A percentile compares a stretch with the other conserved stretches of the same genome.
Conservation (phyloP, 2,888 invertebrate genomes). For the Acleris sparsana region DNA sequence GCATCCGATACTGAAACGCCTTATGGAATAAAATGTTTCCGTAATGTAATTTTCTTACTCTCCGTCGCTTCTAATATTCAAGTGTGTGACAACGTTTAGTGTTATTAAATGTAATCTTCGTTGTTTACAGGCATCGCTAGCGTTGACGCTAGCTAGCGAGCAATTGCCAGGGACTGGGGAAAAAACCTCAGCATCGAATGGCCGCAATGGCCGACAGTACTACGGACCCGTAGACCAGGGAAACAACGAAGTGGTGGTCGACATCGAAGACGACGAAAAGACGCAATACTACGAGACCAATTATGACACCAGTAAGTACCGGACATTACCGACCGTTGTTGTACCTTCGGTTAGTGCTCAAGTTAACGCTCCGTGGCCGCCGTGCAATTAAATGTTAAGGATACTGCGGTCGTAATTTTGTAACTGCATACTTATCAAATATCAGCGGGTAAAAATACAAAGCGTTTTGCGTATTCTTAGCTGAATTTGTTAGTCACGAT, state of each 20-base stretch:
- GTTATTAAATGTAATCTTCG: constrained; percentile 32
- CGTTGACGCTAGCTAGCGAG: constrained; percentile 62
- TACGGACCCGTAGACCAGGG: constrained; percentile 50
- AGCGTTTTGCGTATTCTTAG: too few species aligned
- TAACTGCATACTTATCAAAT: background rate
- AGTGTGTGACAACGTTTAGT: background rate
- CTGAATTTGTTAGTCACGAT: too few species aligned
- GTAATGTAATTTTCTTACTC: constrained; percentile 14
- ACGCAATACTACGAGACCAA: constrained; percentile 90
- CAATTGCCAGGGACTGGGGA: constrained; percentile 44
- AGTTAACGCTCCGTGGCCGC: background rate
- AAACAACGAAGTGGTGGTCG: constrained; percentile 86
- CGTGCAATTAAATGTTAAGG: constrained; percentile 6
- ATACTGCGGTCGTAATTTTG: constrained; percentile 3
- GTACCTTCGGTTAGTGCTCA: too few species aligned
- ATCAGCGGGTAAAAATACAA: too few species aligned
- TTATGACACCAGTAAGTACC: constrained; percentile 87
- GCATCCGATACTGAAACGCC: constrained; percentile 15
- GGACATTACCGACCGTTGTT: background rate
- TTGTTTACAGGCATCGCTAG: constrained; percentile 69
- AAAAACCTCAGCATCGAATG: constrained; percentile 42
- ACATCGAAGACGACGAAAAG: constrained; percentile 88
- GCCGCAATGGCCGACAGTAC: constrained; percentile 55
- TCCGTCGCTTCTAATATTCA: constrained; percentile 1
- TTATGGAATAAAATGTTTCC: constrained; percentile 13